phyloP scores from a whole-genome alignment of 2,113 vertebrate species.

The Etheostoma spectabile region DNA sequence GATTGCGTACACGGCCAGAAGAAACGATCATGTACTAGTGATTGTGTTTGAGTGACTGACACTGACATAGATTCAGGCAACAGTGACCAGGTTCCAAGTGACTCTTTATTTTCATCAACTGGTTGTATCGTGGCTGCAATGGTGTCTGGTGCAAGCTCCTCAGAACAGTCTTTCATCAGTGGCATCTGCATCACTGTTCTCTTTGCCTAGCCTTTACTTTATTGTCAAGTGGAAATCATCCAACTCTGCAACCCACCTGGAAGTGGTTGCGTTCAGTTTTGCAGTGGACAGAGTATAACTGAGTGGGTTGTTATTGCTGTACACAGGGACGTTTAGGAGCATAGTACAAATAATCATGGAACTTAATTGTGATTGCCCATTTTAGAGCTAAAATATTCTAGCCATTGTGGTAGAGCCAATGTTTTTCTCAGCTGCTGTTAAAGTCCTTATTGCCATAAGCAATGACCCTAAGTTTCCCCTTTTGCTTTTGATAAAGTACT shows the following conservation, averaged over 20 bases:
- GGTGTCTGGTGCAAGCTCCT: background rate
- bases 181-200: background rate
- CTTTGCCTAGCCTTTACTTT: background rate
- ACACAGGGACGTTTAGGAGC: background rate
- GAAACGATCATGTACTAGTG: background rate
- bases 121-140: background rate
- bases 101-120: background rate
- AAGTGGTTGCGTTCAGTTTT: background rate
- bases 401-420: no score
- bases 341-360: no score
- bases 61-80: background rate
- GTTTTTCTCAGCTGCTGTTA: no score
- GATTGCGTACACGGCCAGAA: background rate
- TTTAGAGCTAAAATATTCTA: no score
- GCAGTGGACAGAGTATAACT: no score
- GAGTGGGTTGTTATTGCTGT: no score
- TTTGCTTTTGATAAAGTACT: no score
- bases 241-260: conserved; percentile 5
- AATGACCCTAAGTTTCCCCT: no score
- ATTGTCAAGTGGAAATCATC: conserved; percentile 22
- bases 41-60: background rate
- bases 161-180: background rate
- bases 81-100: background rate
- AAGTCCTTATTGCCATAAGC: no score
- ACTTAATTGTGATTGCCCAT: no score